Percentiles rank a stretch among this genome's conserved stretches.
These are phyloP conservation scores for Eidolon helvum DNA, from an alignment of 2,113 vertebrate species.

Conservation along the genomic window DNA sequence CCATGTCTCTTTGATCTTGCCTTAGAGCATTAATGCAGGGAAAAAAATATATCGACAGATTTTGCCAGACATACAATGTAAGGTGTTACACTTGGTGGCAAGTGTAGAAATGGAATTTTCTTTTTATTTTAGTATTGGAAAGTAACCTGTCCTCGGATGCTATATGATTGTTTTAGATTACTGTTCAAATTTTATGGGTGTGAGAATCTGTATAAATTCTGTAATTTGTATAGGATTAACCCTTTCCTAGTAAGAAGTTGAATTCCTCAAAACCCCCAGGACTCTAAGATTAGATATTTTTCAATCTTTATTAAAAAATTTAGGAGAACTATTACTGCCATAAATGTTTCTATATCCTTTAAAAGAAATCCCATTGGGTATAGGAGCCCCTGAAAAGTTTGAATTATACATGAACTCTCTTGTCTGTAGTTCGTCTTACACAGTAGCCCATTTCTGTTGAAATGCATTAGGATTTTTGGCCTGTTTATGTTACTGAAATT, in stretches of 20 bases:
- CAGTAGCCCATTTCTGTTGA: slow-evolving; percentile 66
- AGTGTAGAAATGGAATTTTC: slow-evolving; percentile 76
- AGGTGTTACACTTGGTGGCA: slow-evolving; percentile 64
- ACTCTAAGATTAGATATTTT: neutral
- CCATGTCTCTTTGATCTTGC: slow-evolving; percentile 81
- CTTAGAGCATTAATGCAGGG: slow-evolving; percentile 72
- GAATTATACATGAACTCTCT: slow-evolving; percentile 64
- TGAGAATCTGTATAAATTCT: slow-evolving; percentile 71
- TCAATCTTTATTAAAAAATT: neutral
- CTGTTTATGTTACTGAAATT: slow-evolving; percentile 81
- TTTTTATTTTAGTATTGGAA: slow-evolving; percentile 75
- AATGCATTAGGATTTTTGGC: slow-evolving; percentile 74
- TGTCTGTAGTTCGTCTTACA: slow-evolving; percentile 56
- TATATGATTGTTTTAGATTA: neutral
- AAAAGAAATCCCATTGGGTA: slow-evolving; percentile 25
- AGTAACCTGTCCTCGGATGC: slow-evolving; percentile 61
- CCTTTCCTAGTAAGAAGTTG: slow-evolving; percentile 3
- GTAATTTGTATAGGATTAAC: slow-evolving; percentile 46
- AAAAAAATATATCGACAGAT: slow-evolving; percentile 77
- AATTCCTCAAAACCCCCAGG: neutral
- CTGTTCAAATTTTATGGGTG: slow-evolving; percentile 53
- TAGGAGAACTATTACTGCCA: neutral
- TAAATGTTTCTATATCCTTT: neutral
- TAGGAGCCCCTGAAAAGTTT: slow-evolving; percentile 34
- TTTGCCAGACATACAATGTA: slow-evolving; percentile 65